A percentile compares a stretch with the other conserved stretches of the same genome.
Evolutionary conservation across 2,797 vertebrate genomes (phyloP).

Genomic region (Phoebastria nigripes): DNA sequence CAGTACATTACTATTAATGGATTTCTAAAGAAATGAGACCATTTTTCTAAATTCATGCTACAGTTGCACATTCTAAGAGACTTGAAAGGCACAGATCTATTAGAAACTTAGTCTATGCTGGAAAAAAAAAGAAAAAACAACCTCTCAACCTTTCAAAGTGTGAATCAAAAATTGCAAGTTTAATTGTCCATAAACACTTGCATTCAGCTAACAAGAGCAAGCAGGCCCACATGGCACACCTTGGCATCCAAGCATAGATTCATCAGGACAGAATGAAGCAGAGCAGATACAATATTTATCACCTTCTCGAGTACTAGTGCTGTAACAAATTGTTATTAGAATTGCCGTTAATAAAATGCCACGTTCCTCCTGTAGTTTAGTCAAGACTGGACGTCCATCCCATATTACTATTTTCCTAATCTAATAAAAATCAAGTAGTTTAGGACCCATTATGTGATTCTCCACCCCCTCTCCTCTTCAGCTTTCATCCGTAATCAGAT

Average conservation of each 20-base stretch:
- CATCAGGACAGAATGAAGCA: neutral
- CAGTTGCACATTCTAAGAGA: neutral
- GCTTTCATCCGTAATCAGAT: neutral
- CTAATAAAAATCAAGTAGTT: slow-evolving; percentile 2
- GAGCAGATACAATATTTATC: slow-evolving; percentile 14
- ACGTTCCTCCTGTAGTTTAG: neutral
- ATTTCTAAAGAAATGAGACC: slow-evolving; percentile 34
- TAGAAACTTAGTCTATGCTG: neutral
- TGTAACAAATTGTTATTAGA: neutral
- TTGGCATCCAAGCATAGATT: neutral
- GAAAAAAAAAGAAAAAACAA: neutral
- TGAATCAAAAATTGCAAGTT: slow-evolving; percentile 17
- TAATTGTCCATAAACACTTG: slow-evolving; percentile 32
- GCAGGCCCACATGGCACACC: neutral
- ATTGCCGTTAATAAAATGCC: slow-evolving; percentile 23
- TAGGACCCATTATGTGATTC: neutral
- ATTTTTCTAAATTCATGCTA: slow-evolving; percentile 48
- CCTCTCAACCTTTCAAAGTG: neutral
- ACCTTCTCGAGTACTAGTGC: neutral
- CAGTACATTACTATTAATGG: slow-evolving; percentile 49
- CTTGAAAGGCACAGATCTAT: slow-evolving; percentile 22
- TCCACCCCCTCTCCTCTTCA: neutral
- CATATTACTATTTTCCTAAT: neutral
- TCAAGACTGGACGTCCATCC: neutral
- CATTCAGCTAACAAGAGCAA: neutral